A percentile compares a stretch with the other conserved stretches of the same genome.
Conservation (phyloP, 2,888 invertebrate species). For the Pammene fasciana region DNA sequence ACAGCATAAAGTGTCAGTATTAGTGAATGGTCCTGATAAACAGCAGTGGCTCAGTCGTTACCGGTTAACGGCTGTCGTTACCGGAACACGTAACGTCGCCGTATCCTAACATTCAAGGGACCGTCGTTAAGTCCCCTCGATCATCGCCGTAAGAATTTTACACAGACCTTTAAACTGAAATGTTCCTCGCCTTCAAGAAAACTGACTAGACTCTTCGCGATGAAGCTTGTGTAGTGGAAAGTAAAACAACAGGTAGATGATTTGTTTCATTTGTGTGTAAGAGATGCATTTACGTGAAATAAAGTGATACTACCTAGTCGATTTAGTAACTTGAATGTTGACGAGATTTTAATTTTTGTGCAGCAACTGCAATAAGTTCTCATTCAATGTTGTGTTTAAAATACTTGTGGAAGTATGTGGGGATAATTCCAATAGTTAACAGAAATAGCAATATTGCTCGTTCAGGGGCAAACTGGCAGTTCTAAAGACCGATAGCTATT, state of each 20-base stretch:
- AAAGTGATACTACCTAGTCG: not conserved
- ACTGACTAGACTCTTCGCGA: not conserved
- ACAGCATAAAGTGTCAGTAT: slow-evolving; percentile 47
- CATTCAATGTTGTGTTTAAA: slow-evolving; percentile 21
- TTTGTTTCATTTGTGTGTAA: slow-evolving; percentile 7
- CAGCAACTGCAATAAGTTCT: slow-evolving; percentile 17
- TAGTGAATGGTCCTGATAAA: slow-evolving; percentile 62
- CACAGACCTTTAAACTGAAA: slow-evolving; percentile 56
- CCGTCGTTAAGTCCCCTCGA: slow-evolving; percentile 64
- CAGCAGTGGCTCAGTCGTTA: slow-evolving; percentile 56
- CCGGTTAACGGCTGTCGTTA: slow-evolving; percentile 63
- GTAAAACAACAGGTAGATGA: not conserved
- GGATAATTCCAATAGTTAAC: slow-evolving; percentile 52
- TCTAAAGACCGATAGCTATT: slow-evolving; percentile 46
- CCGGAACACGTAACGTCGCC: slow-evolving; percentile 58
- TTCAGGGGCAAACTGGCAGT: slow-evolving; percentile 75
- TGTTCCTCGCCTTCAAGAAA: slow-evolving; percentile 24
- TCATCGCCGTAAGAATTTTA: slow-evolving; percentile 66
- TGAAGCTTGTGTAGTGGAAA: not conserved
- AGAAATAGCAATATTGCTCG: slow-evolving; percentile 63
- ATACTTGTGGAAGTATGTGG: slow-evolving; percentile 30
- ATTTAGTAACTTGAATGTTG: not conserved
- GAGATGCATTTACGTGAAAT: not conserved
- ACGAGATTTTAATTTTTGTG: slow-evolving; percentile 16
- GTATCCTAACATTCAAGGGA: slow-evolving; percentile 65